Evolutionary conservation across 2,888 invertebrate species (phyloP).

Genomic region (Polydrusus tereticollis): DNA sequence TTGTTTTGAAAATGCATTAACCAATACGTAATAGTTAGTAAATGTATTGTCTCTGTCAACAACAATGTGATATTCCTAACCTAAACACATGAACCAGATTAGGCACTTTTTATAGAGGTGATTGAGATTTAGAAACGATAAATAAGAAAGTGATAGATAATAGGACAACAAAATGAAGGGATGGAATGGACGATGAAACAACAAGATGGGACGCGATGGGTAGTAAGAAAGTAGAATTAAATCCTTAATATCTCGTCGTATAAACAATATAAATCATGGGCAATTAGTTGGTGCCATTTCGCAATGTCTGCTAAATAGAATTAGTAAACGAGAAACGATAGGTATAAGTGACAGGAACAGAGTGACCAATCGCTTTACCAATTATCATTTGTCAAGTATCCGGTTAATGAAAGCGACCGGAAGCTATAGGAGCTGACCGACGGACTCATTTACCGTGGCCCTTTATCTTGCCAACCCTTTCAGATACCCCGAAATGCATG

Average conservation of each 20-base stretch:
- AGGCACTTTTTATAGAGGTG: too few species aligned
- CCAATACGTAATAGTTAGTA: too few species aligned
- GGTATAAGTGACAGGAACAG: conserved; percentile 66
- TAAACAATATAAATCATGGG: conserved; percentile 61
- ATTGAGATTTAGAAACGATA: too few species aligned
- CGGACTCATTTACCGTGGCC: conserved; percentile 65
- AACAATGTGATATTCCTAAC: too few species aligned
- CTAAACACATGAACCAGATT: too few species aligned
- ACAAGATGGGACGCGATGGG: too few species aligned
- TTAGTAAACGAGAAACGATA: conserved; percentile 63
- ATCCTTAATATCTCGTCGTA: conserved; percentile 55
- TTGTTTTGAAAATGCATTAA: too few species aligned
- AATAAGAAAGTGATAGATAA: too few species aligned
- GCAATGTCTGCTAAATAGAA: conserved; percentile 61
- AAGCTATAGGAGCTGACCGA: conserved; percentile 63
- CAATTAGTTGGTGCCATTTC: conserved; percentile 61
- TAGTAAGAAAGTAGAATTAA: conserved; percentile 51
- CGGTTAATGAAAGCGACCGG: conserved; percentile 68
- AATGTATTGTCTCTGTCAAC: too few species aligned
- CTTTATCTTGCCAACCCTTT: conserved; percentile 68
- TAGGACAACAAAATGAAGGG: too few species aligned
- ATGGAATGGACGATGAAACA: too few species aligned
- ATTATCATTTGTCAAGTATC: conserved; percentile 69
- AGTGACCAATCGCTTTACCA: conserved; percentile 68
- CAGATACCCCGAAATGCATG: conserved; percentile 60